Base-by-base conservation (phyloP, 2,888 invertebrate species). In the Heliconius sara region DNA sequence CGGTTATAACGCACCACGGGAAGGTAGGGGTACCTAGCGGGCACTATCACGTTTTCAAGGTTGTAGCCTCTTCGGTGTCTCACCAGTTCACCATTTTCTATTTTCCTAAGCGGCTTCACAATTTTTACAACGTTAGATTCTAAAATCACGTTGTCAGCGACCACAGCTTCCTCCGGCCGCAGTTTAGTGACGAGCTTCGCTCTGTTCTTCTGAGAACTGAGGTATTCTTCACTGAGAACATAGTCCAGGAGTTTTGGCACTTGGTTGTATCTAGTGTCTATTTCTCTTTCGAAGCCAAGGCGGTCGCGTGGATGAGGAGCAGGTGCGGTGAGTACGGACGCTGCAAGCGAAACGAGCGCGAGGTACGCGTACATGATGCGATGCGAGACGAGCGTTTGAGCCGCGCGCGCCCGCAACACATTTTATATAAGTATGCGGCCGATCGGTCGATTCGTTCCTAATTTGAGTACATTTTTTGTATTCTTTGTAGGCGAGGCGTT, bases 361-460 rank as follows among this genome's bases (percentile, higher is more conserved):
- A 93, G 88, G 86, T 87, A 92, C 94, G 93, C 93, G 93, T 94
- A 91, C 95, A 95, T 95, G 90, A 88, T 94, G 92, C 92, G 91
- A 89, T 88, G 91, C 90, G 90, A 90, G 89, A 88, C 87, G 93
- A 90, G 86, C 89, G 93, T 93, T 92, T 95, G 95, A 92, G 93
- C 89, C 91, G 92, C 93, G 94, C 94, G 92, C 91, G 90, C 89
- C 86, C 89, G 86, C 88, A 89, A 89, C 91, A 91, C 93, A 92
- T 91, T 93, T 92, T 95, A 94, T 95, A 87, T 86, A 85, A 85
- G 84, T 84, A 93, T 90, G 89, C 92, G 89, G 89, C 88, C 91
- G 90, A 92, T 93, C 93, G 92, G 93, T 91, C 89, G 87, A 91
- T 91, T 90, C 92, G 92, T 90, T 92, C 94, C 92, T 90, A 94